These are phyloP conservation scores for Monochamus alternatus DNA, from an alignment of 2,888 invertebrate species.

Conservation along the genomic window DNA sequence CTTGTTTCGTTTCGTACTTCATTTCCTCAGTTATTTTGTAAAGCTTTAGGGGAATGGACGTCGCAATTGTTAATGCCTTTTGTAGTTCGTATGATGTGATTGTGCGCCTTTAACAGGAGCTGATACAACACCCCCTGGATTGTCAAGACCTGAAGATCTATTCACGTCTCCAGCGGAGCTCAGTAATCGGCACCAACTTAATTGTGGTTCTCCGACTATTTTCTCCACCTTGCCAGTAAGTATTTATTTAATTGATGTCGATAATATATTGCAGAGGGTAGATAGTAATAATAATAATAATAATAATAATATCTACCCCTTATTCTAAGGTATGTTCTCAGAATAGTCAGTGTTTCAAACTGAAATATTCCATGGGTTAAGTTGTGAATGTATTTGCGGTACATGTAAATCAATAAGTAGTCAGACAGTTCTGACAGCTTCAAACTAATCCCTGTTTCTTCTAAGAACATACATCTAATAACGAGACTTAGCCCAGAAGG, in stretches of 20 bases:
- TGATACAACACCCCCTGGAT: constrained; percentile 64
- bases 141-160: constrained; percentile 67
- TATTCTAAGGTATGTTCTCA: no score
- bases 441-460: no score
- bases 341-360: no score
- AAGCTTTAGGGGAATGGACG: background rate
- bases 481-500: no score
- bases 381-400: no score
- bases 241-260: constrained; percentile 48
- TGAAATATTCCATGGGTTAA: no score
- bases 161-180: constrained; percentile 64
- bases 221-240: constrained; percentile 57
- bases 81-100: constrained; percentile 30
- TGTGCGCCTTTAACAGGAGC: constrained; percentile 57
- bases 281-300: no score
- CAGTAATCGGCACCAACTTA: constrained; percentile 57
- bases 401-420: no score
- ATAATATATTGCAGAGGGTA: background rate
- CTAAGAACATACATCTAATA: no score
- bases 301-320: no score
- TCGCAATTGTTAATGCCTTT: constrained; percentile 6
- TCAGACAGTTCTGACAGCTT: no score
- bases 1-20: background rate
- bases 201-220: constrained; percentile 57
- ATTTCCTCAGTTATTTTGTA: constrained; percentile 4